Evolutionary conservation across 1,140 invertebrate genomes (phyloP).

Genomic region (Drosophila suzukii): DNA sequence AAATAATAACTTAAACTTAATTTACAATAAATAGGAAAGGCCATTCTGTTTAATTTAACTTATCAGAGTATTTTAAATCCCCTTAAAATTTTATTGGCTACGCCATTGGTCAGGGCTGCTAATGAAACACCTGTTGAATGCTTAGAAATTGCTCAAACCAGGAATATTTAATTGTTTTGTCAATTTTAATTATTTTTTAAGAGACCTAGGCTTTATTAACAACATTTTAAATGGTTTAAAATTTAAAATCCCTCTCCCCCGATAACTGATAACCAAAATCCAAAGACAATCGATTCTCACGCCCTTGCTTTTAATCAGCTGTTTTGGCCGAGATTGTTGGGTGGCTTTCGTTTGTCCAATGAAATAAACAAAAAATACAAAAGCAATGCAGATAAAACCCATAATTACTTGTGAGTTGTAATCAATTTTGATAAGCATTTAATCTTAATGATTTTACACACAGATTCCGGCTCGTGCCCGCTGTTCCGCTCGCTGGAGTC

Average conservation of each 20-base stretch:
- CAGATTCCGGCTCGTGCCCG: slow-evolving; percentile 95
- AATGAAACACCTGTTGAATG: slow-evolving; percentile 26
- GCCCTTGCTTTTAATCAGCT: slow-evolving; percentile 24
- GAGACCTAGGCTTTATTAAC: neutral
- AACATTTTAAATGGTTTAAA: neutral
- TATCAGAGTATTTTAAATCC: neutral
- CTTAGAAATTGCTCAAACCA: too few species aligned
- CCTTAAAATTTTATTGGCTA: neutral
- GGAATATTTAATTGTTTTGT: neutral
- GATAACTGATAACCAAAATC: slow-evolving; percentile 10
- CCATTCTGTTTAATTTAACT: neutral
- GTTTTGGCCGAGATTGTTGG: slow-evolving; percentile 10
- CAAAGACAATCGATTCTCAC: slow-evolving; percentile 2
- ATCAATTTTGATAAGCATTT: neutral
- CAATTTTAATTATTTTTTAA: too few species aligned
- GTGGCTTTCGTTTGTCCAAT: slow-evolving; percentile 36
- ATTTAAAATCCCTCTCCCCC: neutral
- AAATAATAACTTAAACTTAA: neutral
- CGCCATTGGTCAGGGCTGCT: slow-evolving; percentile 13
- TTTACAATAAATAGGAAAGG: neutral
- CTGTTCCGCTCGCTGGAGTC: slow-evolving; percentile 93
- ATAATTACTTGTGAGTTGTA: slow-evolving; percentile 78
- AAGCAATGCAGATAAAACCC: slow-evolving; percentile 78
- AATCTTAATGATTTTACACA: neutral
- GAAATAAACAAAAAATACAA: slow-evolving; percentile 33